These are phyloP conservation scores for Vulpes ferrilata DNA, from an alignment of 2,113 vertebrate species.

Conservation along the genomic window DNA sequence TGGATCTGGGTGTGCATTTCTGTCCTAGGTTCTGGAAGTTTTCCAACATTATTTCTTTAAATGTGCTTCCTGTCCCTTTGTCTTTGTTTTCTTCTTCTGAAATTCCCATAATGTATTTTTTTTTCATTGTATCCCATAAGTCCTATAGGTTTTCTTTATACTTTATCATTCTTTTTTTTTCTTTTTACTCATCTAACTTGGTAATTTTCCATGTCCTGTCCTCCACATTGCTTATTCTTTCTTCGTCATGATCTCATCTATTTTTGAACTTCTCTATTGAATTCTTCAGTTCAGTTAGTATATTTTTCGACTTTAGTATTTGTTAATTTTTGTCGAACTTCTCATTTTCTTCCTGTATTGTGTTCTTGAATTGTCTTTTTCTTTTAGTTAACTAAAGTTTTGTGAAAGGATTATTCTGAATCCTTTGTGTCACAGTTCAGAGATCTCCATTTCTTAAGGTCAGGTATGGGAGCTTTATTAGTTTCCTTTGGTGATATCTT, in stretches of 20 bases:
- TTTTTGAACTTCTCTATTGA: not conserved
- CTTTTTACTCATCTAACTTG: not conserved
- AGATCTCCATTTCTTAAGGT: not conserved
- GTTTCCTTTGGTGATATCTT: not conserved
- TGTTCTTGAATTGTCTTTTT: not conserved
- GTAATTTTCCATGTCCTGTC: not conserved
- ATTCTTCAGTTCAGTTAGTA: not conserved
- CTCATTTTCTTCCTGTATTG: not conserved
- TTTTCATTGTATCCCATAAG: not conserved
- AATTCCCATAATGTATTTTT: not conserved
- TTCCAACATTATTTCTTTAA: not conserved
- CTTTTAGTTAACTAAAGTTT: not conserved
- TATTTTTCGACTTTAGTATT: not conserved
- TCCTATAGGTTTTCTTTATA: not conserved
- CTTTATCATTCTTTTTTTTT: not conserved
- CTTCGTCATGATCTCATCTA: not conserved
- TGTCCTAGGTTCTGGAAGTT: not conserved
- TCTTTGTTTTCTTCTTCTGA: not conserved
- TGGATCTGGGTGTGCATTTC: not conserved
- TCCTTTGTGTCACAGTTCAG: not conserved
- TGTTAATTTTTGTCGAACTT: not conserved
- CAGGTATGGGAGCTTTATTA: not conserved
- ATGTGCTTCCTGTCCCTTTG: not conserved
- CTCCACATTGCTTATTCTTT: not conserved
- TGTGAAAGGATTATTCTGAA: not conserved